Percentiles rank a stretch among this genome's conserved stretches.
Evolutionary conservation across 1,140 invertebrate genomes (phyloP).

Genomic region (Anastrepha ludens): DNA sequence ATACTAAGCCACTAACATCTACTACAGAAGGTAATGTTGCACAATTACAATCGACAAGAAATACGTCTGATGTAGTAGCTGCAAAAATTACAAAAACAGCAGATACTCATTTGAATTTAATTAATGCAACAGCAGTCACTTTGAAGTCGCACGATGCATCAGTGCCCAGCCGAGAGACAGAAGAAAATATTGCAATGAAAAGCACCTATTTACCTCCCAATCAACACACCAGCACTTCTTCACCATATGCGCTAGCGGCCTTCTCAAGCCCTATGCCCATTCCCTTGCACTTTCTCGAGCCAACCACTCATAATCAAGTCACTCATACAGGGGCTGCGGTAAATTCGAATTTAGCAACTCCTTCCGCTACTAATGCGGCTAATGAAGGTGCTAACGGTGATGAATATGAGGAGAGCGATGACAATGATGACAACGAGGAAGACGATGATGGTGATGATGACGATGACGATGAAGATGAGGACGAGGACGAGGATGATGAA

Average conservation of each 20-base stretch:
- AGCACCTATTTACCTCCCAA: neutral
- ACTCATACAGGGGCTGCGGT: neutral
- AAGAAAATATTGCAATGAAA: neutral
- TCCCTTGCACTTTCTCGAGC: slow-evolving; percentile 2
- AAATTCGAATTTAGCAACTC: slow-evolving; percentile 38
- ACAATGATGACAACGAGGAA: neutral
- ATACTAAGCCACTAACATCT: neutral
- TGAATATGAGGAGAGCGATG: slow-evolving; percentile 8
- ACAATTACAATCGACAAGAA: neutral
- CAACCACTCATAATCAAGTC: neutral
- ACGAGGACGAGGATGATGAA: neutral
- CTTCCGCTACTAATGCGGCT: slow-evolving; percentile 11
- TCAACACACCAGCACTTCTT: neutral
- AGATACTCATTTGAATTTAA: slow-evolving; percentile 32
- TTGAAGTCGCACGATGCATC: neutral
- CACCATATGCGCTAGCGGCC: neutral
- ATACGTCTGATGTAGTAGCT: neutral
- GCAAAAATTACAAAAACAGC: neutral
- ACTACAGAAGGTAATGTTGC: neutral
- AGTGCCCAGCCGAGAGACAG: neutral
- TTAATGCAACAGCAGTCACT: neutral
- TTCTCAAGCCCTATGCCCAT: slow-evolving; percentile 14
- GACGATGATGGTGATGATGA: slow-evolving; percentile 20
- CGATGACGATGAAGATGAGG: neutral
- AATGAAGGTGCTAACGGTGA: slow-evolving; percentile 7